Evolutionary conservation across 2,888 invertebrate species (phyloP).

Genomic region (Acanthopleura granulata): DNA sequence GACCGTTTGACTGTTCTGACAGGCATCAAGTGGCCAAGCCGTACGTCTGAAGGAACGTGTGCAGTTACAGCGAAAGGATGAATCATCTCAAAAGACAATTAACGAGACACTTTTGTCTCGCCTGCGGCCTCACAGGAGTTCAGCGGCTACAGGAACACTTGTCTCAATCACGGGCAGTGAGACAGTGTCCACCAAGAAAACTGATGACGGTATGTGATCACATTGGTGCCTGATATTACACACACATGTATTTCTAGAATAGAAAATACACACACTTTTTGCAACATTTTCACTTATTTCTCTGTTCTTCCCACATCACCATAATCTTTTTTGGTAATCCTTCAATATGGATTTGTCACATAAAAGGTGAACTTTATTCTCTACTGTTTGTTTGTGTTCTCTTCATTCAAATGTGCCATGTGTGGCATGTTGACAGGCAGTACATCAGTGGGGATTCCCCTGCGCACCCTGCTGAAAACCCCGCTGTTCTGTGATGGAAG

Average conservation of each 20-base stretch:
- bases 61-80: slow-evolving; percentile 60
- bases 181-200: slow-evolving; percentile 47
- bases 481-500: slow-evolving; percentile 66
- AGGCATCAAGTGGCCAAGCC: slow-evolving; percentile 36
- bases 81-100: slow-evolving; percentile 50
- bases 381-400: too few species aligned
- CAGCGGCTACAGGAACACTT: slow-evolving; percentile 55
- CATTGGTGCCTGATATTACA: too few species aligned
- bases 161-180: slow-evolving; percentile 63
- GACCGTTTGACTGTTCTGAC: neutral
- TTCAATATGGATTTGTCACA: neutral
- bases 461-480: slow-evolving; percentile 59
- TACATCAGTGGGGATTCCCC: slow-evolving; percentile 60
- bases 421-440: slow-evolving; percentile 38
- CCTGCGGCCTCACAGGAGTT: slow-evolving; percentile 61
- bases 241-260: too few species aligned
- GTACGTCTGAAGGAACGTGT: slow-evolving; percentile 39
- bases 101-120: slow-evolving; percentile 64
- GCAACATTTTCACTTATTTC: too few species aligned
- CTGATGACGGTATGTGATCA: slow-evolving; percentile 43
- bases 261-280: too few species aligned
- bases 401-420: neutral
- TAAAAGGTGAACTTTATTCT: neutral
- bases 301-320: too few species aligned
- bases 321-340: neutral